Conservation (phyloP, 2,888 invertebrate species). For the Phalangium opilio region DNA sequence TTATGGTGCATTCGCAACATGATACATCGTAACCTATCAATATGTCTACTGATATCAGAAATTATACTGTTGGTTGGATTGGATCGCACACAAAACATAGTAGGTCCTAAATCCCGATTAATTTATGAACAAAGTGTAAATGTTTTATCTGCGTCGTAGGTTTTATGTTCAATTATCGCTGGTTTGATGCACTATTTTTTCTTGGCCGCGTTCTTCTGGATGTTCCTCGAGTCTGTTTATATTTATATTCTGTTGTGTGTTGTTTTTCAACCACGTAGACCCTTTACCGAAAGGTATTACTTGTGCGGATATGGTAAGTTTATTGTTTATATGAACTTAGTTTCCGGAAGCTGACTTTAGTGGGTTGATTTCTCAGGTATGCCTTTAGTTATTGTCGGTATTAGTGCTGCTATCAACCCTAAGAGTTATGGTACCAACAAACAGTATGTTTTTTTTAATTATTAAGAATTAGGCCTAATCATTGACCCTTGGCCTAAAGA, state of each 20-base stretch:
- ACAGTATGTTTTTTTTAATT: conserved; percentile 10
- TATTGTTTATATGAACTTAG: neutral
- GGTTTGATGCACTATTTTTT: conserved; percentile 17
- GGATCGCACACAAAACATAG: conserved; percentile 14
- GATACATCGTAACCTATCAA: conserved; percentile 15
- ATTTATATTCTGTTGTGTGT: conserved; percentile 17
- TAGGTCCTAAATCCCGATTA: too few species aligned
- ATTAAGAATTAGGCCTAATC: neutral
- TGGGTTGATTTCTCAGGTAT: conserved; percentile 2
- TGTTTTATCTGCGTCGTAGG: neutral
- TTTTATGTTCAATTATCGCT: conserved; percentile 14
- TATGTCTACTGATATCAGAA: conserved; percentile 13
- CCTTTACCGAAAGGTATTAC: conserved; percentile 16
- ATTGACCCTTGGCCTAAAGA: neutral
- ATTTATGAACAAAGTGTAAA: too few species aligned
- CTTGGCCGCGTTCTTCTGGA: conserved; percentile 17
- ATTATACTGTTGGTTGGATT: conserved; percentile 13
- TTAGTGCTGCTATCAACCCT: conserved; percentile 8
- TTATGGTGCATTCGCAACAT: conserved; percentile 13
- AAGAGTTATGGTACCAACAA: conserved; percentile 15
- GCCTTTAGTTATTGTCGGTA: conserved; percentile 9
- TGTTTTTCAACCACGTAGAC: conserved; percentile 15
- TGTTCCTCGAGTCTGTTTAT: conserved; percentile 17
- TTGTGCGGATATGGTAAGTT: conserved; percentile 16
- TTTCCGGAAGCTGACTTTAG: too few species aligned